Evolutionary conservation across 2,797 vertebrate species (phyloP), one percentile per base, ranked within the genome.

Genomic region (Microctenopoma stevenorrisi): DNA sequence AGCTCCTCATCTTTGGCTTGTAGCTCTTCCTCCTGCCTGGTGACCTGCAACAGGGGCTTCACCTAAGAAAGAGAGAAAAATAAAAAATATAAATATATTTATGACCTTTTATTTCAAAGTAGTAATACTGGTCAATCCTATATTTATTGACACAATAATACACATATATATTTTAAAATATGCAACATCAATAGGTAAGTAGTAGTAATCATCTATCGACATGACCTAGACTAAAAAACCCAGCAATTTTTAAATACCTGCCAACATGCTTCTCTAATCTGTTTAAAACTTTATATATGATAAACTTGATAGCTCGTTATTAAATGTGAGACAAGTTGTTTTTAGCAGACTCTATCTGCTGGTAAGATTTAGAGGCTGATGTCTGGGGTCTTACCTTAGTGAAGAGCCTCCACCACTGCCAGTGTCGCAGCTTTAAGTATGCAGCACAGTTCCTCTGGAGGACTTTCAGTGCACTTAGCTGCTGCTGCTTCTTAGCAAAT

Each of bases 361-460:
- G 37, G 37, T 38, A 38, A 38, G 37, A 30, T 30, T 4, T 30
- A 7, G 30, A 33, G 30, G 40, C n/a, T 26, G 14, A 11, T 16
- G 49, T 66, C 8, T 7, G 37, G 12, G 12, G 61, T 55, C 79
- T 79, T 68, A 97, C 98, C 96, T 99, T 99, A 0, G 98, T 99
- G 93, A 99, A 99, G 64, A 99, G 96, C 33, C 97, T 94, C 97
- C 98, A 99, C 98, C 98, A 99, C 89, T 99, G 98, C 98, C 98
- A 99, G 88, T 99, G 97, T 42, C 98, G 94, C 40, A 99, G 93
- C 76, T 99, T 99, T 76, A 99, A 84, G 83, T 99, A 99, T 0
- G 97, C 98, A 0, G 97, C 97, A 15, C 98, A 99, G 88, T 98
- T 99, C 85, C 97, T 96, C 93, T 99, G 97, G 40, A 99, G 92